These are phyloP conservation scores for Aproaerema taeniolella DNA, from an alignment of 2,888 invertebrate genomes.

Conservation along the genomic window DNA sequence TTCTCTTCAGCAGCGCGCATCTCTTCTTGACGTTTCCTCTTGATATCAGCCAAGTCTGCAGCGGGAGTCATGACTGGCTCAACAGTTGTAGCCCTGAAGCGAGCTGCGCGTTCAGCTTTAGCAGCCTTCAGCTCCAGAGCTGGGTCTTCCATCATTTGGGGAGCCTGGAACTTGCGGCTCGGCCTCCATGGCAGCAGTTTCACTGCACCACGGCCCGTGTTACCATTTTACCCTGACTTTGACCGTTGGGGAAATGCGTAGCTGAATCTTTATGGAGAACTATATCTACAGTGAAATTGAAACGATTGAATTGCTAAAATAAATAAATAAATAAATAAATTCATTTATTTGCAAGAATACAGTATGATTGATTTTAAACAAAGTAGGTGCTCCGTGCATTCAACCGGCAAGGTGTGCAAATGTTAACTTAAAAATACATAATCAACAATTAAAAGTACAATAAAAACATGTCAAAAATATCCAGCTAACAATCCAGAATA, in stretches of 20 bases:
- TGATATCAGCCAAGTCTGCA: constrained; percentile 72
- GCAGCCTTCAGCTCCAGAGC: constrained; percentile 78
- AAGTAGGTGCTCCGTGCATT: too few species aligned
- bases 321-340: too few species aligned
- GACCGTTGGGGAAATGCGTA: constrained; percentile 47
- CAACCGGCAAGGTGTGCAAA: too few species aligned
- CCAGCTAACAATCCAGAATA: too few species aligned
- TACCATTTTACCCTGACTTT: constrained; percentile 39
- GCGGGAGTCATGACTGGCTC: constrained; percentile 65
- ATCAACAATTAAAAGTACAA: too few species aligned
- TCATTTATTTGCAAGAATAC: too few species aligned
- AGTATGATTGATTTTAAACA: too few species aligned
- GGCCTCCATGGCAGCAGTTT: constrained; percentile 83
- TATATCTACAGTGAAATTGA: too few species aligned
- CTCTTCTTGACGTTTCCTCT: constrained; percentile 79
- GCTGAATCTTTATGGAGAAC: constrained; percentile 21
- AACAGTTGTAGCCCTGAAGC: constrained; percentile 74
- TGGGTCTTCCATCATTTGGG: constrained; percentile 76
- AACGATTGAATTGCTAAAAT: too few species aligned
- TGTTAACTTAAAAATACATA: too few species aligned
- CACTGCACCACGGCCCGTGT: constrained; percentile 70
- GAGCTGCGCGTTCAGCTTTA: constrained; percentile 79
- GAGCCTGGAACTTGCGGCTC: constrained; percentile 81
- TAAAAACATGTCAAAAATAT: too few species aligned
- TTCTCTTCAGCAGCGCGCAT: constrained; percentile 79